phyloP scores from a whole-genome alignment of 1,140 invertebrate species.

The Drosophila ironensis region DNA sequence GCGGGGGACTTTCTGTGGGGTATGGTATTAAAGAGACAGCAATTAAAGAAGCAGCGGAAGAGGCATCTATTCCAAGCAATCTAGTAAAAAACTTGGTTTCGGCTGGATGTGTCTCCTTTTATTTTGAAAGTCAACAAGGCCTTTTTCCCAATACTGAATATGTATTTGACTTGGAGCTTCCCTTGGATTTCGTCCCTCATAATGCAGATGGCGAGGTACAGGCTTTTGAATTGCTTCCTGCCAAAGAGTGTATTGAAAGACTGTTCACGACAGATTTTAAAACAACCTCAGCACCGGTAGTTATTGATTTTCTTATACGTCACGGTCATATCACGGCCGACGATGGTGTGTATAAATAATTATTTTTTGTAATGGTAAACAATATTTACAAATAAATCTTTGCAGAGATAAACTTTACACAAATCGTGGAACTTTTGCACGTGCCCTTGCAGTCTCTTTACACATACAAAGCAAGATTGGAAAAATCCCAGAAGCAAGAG shows the following conservation, averaged over 20 bases:
- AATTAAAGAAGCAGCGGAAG: constrained; percentile 96
- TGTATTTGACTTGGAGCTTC: constrained; percentile 96
- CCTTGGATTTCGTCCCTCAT: constrained; percentile 92
- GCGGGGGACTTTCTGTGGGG: constrained; percentile 94
- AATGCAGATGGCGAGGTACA: constrained; percentile 97
- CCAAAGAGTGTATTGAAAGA: constrained; percentile 90
- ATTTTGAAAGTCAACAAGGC: constrained; percentile 95
- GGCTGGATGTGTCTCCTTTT: constrained; percentile 93
- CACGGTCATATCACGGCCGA: constrained; percentile 94
- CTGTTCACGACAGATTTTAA: constrained; percentile 93
- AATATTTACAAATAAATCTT: neutral
- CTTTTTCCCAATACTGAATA: constrained; percentile 97
- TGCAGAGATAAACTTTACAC: constrained; percentile 90
- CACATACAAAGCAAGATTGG: constrained; percentile 77
- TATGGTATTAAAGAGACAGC: constrained; percentile 93
- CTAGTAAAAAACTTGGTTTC: constrained; percentile 89
- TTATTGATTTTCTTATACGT: constrained; percentile 95
- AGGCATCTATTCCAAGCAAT: constrained; percentile 91
- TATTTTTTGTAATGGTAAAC: neutral
- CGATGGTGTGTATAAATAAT: constrained; percentile 86
- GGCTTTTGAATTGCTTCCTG: constrained; percentile 92
- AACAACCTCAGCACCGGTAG: constrained; percentile 94
- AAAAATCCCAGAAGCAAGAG: constrained; percentile 51
- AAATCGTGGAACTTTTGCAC: constrained; percentile 92
- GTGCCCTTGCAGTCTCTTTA: constrained; percentile 91